Evolutionary conservation across 2,113 vertebrate genomes (phyloP), one percentile per base, ranked within the genome.

Genomic region (Eulemur macaco): DNA sequence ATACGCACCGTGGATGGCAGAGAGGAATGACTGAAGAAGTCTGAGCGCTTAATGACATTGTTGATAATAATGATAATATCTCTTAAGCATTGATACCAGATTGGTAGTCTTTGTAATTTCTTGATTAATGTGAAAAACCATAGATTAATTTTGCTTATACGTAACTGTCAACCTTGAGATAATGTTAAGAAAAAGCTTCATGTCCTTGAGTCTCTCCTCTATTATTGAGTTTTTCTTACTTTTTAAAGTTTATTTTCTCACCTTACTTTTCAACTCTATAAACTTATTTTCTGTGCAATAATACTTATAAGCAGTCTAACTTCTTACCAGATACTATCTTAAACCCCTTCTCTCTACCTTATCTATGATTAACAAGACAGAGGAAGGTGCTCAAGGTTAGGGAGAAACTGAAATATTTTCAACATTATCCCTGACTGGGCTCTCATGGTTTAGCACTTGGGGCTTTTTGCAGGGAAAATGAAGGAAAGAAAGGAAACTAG

Each of bases 361-460:
- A 83, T 77, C 58, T 93, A 10, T 76, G n/a, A 64, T 95, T 83
- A 83, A 52, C 39, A 82, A 93, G 71, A 60, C 76, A 76, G 50
- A 17, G 20, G 31, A 89, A 86, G 47, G 54, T 68, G 15, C 27
- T 93, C 84, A 84, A 93, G 9, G 23, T 85, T 63, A 91, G 87
- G 14, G n/a, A 9, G 86, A 47, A 93, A 54, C 27, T 29, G 60
- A 94, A 95, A 54, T 76, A 39, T 73, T 94, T 95, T 81, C 50
- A 74, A 8, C 21, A 13, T 91, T 27, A 81, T 39, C 52, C 45
- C 27, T 37, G 39, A 69, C 42, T 34, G 23, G 37, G 13, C 42
- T 84, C 64, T n/a, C 6, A 47, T 11, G 15, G 31, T 11, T 89
- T 54, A 73, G 17, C 2, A 56, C 10, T 1, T 52, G 31, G 25